These are phyloP conservation scores for Autographa gamma DNA, from an alignment of 2,888 invertebrate species.

Conservation along the genomic window DNA sequence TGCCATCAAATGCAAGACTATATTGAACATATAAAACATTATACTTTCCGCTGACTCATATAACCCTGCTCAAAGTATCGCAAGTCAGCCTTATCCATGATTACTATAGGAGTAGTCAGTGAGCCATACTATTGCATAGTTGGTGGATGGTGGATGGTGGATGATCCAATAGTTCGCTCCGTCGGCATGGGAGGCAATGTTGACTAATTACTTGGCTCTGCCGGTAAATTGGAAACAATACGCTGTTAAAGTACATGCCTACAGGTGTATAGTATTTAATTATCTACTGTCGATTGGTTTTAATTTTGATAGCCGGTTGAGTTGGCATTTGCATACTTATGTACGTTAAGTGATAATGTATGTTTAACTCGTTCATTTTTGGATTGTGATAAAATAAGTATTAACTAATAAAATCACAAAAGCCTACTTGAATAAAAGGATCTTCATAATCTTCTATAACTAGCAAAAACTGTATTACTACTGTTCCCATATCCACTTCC, in stretches of 20 bases:
- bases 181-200: background rate
- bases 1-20: background rate
- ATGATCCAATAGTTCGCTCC: background rate
- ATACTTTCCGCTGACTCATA: background rate
- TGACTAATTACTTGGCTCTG: constrained; percentile 3
- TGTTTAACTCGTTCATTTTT: too few relatives aligned
- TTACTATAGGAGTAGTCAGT: background rate
- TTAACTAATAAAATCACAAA: too few relatives aligned
- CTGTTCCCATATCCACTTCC: too few relatives aligned
- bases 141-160: too few relatives aligned
- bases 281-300: too few relatives aligned
- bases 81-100: background rate
- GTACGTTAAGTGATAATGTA: too few relatives aligned
- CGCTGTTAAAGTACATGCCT: background rate
- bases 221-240: background rate
- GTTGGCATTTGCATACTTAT: too few relatives aligned
- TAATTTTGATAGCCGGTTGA: too few relatives aligned
- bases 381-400: too few relatives aligned
- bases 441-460: too few relatives aligned
- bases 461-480: too few relatives aligned
- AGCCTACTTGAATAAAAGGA: too few relatives aligned
- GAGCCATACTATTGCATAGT: background rate
- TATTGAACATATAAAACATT: background rate
- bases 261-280: background rate
- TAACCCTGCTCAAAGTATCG: background rate